phyloP scores from a whole-genome alignment of 2,113 vertebrate species.

The Camelus bactrianus region DNA sequence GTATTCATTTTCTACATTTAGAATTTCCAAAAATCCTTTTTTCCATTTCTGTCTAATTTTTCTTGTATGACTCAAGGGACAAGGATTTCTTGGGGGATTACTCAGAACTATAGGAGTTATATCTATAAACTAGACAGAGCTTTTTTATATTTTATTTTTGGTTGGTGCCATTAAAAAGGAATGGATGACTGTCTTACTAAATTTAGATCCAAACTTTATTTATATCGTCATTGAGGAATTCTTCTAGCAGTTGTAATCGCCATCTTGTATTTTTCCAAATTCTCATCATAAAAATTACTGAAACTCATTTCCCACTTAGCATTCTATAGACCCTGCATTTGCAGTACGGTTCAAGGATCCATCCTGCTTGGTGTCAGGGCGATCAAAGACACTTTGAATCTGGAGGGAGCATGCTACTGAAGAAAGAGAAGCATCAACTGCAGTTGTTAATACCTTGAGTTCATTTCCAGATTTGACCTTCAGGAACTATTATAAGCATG shows the following conservation, averaged over 20 bases:
- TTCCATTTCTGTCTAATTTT: neutral
- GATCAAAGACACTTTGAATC: neutral
- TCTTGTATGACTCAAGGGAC: neutral
- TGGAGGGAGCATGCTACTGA: neutral
- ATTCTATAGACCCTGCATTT: neutral
- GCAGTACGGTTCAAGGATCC: too few relatives aligned
- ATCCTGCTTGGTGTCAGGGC: neutral
- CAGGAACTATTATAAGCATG: neutral
- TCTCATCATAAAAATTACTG: neutral
- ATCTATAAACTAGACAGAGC: neutral
- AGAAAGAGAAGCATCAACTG: neutral
- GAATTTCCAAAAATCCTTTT: neutral
- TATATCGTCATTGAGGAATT: neutral
- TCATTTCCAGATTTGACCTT: neutral
- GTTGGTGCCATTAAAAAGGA: neutral
- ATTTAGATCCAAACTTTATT: neutral
- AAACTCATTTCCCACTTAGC: neutral
- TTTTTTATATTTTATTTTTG: neutral
- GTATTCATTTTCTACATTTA: neutral
- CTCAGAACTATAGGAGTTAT: neutral
- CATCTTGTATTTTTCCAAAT: neutral
- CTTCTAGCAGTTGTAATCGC: neutral
- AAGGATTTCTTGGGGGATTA: neutral
- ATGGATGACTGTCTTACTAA: neutral
- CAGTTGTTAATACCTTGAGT: neutral